Percentiles rank a stretch among this genome's conserved stretches.
phyloP scores from a whole-genome alignment of 2,888 invertebrate species.

The Druceiella hillmani region DNA sequence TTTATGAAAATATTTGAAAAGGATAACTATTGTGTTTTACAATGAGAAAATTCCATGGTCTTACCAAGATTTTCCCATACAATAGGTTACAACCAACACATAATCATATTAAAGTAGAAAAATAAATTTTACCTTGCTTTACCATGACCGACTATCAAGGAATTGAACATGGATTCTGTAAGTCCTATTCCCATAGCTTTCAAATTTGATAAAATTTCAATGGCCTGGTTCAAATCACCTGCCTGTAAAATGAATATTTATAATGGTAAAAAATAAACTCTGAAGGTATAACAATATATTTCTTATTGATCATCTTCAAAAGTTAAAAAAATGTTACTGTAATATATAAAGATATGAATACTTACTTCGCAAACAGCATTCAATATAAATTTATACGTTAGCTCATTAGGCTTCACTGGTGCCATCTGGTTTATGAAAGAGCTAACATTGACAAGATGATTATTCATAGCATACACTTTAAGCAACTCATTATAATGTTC shows the following conservation, averaged over 20 bases:
- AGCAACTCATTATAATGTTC: conserved; percentile 54
- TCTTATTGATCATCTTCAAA: background rate
- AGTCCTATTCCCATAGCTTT: conserved; percentile 46
- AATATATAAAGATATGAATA: background rate
- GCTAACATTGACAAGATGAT: conserved; percentile 36
- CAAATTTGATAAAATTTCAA: conserved; percentile 56
- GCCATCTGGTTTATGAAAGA: conserved; percentile 45
- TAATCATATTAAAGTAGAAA: conserved; percentile 6
- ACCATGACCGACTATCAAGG: conserved; percentile 55
- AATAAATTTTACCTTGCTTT: conserved; percentile 41
- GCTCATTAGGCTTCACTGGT: conserved; percentile 40
- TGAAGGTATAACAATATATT: conserved; percentile 1
- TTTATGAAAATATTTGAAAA: too few relatives aligned
- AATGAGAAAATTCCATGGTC: too few relatives aligned
- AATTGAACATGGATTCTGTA: conserved; percentile 54
- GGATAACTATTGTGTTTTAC: too few relatives aligned
- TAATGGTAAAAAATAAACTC: too few relatives aligned
- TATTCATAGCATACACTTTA: conserved; percentile 55
- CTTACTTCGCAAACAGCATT: conserved; percentile 49
- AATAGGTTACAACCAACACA: too few relatives aligned
- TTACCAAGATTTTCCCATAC: too few relatives aligned
- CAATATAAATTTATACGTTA: conserved; percentile 54
- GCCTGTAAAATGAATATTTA: conserved; percentile 30
- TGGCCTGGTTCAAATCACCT: conserved; percentile 53
- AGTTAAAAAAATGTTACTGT: background rate